Evolutionary conservation across 2,797 vertebrate species (phyloP).

Genomic region (Oreochromis mossambicus): DNA sequence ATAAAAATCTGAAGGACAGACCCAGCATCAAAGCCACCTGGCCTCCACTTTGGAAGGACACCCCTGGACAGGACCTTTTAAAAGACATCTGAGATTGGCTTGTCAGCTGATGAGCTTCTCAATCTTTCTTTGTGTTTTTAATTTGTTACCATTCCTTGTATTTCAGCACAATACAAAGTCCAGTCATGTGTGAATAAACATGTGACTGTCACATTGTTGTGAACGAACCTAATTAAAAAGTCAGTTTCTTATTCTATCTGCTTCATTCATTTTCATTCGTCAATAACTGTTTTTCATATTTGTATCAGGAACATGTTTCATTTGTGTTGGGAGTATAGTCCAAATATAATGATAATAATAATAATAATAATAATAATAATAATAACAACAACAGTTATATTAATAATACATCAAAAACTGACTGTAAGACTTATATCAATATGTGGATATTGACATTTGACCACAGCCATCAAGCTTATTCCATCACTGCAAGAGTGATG

Average conservation of each 20-base stretch:
- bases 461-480: too few relatives aligned
- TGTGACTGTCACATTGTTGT: background rate
- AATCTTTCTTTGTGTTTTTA: background rate
- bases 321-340: too few relatives aligned
- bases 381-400: too few relatives aligned
- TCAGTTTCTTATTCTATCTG: background rate
- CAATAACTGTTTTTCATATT: too few relatives aligned
- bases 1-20: constrained; percentile 60
- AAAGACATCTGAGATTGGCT: constrained; percentile 55
- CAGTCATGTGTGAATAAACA: background rate
- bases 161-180: too few relatives aligned
- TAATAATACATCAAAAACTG: too few relatives aligned
- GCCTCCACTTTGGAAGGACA: constrained; percentile 67
- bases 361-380: too few relatives aligned
- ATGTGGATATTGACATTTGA: background rate
- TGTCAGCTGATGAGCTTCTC: background rate
- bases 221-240: constrained; percentile 6
- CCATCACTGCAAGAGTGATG: too few relatives aligned
- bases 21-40: constrained; percentile 69
- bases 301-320: too few relatives aligned
- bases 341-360: too few relatives aligned
- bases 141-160: too few relatives aligned
- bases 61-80: constrained; percentile 2
- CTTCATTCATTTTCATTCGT: background rate
- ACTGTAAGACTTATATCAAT: too few relatives aligned